Percentiles rank a stretch among this genome's conserved stretches.
phyloP scores from a whole-genome alignment of 2,113 vertebrate genomes.

The Tachuris rubrigastra region DNA sequence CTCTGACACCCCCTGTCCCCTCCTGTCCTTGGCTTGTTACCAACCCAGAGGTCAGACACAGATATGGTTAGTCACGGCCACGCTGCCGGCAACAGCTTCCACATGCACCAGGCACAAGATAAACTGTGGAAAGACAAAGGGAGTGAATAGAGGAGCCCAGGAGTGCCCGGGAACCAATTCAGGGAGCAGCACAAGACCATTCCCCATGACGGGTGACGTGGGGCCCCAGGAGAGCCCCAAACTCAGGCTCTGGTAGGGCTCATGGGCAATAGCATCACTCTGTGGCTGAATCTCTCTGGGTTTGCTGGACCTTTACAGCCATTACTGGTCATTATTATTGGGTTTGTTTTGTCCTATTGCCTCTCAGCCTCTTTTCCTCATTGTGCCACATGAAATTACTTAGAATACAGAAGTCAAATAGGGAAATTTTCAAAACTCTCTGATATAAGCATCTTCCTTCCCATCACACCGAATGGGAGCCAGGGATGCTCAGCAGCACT shows the following conservation, averaged over 20 bases:
- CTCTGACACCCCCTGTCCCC: not conserved
- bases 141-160: not conserved
- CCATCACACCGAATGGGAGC: not conserved
- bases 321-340: fast-evolving
- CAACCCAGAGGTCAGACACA: not conserved
- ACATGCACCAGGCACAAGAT: conserved; percentile 34
- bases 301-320: not conserved
- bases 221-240: not conserved
- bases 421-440: not conserved
- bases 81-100: not conserved
- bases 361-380: not conserved
- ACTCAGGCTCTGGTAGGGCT: not conserved
- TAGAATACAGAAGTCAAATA: not conserved
- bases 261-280: fast-evolving
- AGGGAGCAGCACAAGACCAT: not conserved
- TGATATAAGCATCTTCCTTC: not conserved
- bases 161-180: fast-evolving
- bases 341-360: not conserved
- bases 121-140: conserved; percentile 23
- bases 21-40: not conserved
- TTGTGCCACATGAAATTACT: not conserved
- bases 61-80: conserved; percentile 15
- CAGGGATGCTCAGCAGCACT: not conserved
- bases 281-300: not conserved
- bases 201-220: conserved; percentile 18